These are phyloP conservation scores for Xylota sylvarum DNA, from an alignment of 2,888 invertebrate species.

Conservation along the genomic window DNA sequence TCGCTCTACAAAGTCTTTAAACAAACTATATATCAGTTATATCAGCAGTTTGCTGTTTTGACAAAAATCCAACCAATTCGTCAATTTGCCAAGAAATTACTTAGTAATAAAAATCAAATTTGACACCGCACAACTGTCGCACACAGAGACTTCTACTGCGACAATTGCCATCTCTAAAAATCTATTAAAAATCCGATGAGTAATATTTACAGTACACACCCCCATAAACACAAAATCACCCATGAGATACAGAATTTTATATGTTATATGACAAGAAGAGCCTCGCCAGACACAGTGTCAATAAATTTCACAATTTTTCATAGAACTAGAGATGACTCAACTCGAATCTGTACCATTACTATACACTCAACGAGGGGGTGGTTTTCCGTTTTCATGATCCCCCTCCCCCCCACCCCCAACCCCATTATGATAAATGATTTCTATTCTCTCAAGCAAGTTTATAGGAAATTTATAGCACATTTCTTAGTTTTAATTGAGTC, in stretches of 20 bases:
- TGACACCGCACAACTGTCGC: constrained; percentile 47
- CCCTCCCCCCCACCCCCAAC: neutral
- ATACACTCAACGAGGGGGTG: too few species aligned
- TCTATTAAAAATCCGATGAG: constrained; percentile 29
- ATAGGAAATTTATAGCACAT: constrained; percentile 13
- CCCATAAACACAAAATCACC: neutral
- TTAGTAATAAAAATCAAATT: constrained; percentile 29
- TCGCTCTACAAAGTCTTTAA: too few species aligned
- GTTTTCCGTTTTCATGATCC: too few species aligned
- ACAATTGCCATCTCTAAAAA: constrained; percentile 2
- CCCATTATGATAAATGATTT: constrained; percentile 16
- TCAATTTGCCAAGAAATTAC: constrained; percentile 12
- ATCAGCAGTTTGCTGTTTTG: neutral
- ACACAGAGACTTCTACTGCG: neutral
- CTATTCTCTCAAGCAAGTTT: constrained; percentile 18
- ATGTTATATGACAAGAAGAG: constrained; percentile 29
- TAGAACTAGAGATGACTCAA: constrained; percentile 51
- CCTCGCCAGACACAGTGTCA: constrained; percentile 64
- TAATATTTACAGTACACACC: constrained; percentile 18
- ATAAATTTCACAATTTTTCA: constrained; percentile 53
- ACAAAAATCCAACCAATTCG: constrained; percentile 9
- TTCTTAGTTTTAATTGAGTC: constrained; percentile 18
- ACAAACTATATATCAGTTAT: too few species aligned
- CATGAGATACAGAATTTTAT: neutral
- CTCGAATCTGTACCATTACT: neutral